Percentiles rank a stretch among this genome's conserved stretches.
These are phyloP conservation scores for Serrognathus titanus DNA, from an alignment of 2,888 invertebrate species.

Conservation along the genomic window DNA sequence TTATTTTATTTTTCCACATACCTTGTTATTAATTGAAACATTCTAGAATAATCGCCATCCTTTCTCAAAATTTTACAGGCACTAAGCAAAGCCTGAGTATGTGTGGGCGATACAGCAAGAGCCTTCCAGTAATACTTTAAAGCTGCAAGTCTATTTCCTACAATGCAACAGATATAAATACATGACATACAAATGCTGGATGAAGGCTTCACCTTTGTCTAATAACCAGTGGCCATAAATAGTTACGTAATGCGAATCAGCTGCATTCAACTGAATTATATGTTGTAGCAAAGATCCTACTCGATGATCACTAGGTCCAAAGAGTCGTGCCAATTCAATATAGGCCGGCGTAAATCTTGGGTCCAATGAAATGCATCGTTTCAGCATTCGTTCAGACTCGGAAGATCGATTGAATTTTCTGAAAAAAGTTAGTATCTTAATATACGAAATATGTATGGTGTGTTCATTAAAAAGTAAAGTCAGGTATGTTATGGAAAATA, in stretches of 20 bases:
- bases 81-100: slow-evolving; percentile 58
- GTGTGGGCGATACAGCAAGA: slow-evolving; percentile 53
- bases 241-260: slow-evolving; percentile 66
- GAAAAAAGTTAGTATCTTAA: slow-evolving; percentile 30
- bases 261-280: slow-evolving; percentile 62
- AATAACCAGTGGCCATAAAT: slow-evolving; percentile 71
- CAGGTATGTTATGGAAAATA: no score
- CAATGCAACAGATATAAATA: slow-evolving; percentile 23
- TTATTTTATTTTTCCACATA: slow-evolving; percentile 30
- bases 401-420: slow-evolving; percentile 65
- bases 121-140: slow-evolving; percentile 56
- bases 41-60: slow-evolving; percentile 62
- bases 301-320: slow-evolving; percentile 53
- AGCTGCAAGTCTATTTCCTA: slow-evolving; percentile 55
- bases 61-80: slow-evolving; percentile 60
- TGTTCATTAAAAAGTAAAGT: no score
- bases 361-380: slow-evolving; percentile 64
- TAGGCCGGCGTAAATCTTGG: slow-evolving; percentile 68
- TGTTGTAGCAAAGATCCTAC: slow-evolving; percentile 58
- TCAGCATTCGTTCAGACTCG: slow-evolving; percentile 65
- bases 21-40: slow-evolving; percentile 66
- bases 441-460: no score
- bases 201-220: slow-evolving; percentile 55
- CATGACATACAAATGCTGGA: neutral
- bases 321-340: slow-evolving; percentile 61